These are phyloP conservation scores for Drosophila neonasuta DNA, from an alignment of 2,888 invertebrate species.

Conservation along the genomic window DNA sequence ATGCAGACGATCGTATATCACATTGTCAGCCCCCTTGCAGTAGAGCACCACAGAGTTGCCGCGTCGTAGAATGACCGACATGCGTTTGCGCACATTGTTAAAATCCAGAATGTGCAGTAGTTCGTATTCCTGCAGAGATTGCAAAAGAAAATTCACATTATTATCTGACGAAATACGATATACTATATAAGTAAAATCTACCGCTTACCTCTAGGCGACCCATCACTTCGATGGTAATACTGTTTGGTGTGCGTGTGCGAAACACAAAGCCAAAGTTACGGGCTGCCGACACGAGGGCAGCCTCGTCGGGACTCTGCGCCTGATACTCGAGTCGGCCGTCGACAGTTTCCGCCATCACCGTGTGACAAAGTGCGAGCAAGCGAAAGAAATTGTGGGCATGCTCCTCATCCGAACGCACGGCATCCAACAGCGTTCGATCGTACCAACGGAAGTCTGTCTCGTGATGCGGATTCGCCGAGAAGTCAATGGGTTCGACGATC, in stretches of 20 bases:
- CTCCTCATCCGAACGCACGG: conserved; percentile 88
- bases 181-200: no score
- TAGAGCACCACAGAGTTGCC: conserved; percentile 93
- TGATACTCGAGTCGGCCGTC: conserved; percentile 86
- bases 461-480: conserved; percentile 96
- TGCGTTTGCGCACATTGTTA: conserved; percentile 99
- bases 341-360: conserved; percentile 98
- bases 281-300: conserved; percentile 98
- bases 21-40: conserved; percentile 99
- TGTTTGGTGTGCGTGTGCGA: conserved; percentile 94
- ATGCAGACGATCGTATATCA: conserved; percentile 96
- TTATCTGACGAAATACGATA: no score
- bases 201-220: conserved; percentile 86
- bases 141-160: no score
- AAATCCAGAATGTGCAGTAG: conserved; percentile 98
- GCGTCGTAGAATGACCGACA: conserved; percentile 96
- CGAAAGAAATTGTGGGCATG: conserved; percentile 94
- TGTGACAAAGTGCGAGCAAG: conserved; percentile 97
- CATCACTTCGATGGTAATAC: conserved; percentile 95
- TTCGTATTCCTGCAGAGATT: conserved; percentile 90
- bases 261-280: conserved; percentile 99
- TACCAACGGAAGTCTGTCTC: conserved; percentile 97
- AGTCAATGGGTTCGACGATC: conserved; percentile 92
- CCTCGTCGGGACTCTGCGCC: conserved; percentile 99
- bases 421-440: conserved; percentile 92